Base-by-base conservation (phyloP, 2,113 vertebrate genomes). In the Henicopernis longicauda region DNA sequence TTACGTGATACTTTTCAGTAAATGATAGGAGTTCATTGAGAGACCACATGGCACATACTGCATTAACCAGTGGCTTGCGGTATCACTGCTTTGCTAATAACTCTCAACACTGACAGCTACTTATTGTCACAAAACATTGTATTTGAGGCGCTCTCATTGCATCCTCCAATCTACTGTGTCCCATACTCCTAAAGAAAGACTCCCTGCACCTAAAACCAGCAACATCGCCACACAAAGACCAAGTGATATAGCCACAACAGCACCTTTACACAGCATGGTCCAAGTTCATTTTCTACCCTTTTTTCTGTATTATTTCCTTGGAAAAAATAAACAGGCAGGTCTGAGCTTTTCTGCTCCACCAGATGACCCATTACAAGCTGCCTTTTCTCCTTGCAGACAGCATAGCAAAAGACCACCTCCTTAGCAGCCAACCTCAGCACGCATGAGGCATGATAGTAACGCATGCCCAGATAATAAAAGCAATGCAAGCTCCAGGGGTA, bases 111-210 rank as follows among this genome's bases (percentile, higher is more conserved):
- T 42, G 36, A 21, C 44, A 18, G 45, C 74, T 93, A 82, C 57
- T 96, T 92, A 77, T 49, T 94, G 82, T 85, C 89, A 85, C 50
- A 83, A 69, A 96, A 81, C 34, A 57, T 42, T 69, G 77, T 78
- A 67, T 84, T 52, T 90, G 72, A 91, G 71, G 34, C 9, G 19
- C 54, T 97, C 25, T 90, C 36, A 78, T 79, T 54, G 62, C 69
- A 70, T 61, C 61, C 71, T 90, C 50, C 61, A 32, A 77, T 67
- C 44, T 61, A 44, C 76, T 84, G 79, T 73, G 47, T 58, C 45
- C 42, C 36, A 7, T 40, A 20, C 14, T 70, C 82, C 66, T n/a
- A 26, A 58, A 78, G n/a, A 86, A 73, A 69, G 23, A n/a, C 22
- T 32, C 32, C 40, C 27, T 23, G n/a, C 10, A 0, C n/a, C 40